phyloP scores from a whole-genome alignment of 2,113 vertebrate genomes.

The Nerophis lumbriciformis region DNA sequence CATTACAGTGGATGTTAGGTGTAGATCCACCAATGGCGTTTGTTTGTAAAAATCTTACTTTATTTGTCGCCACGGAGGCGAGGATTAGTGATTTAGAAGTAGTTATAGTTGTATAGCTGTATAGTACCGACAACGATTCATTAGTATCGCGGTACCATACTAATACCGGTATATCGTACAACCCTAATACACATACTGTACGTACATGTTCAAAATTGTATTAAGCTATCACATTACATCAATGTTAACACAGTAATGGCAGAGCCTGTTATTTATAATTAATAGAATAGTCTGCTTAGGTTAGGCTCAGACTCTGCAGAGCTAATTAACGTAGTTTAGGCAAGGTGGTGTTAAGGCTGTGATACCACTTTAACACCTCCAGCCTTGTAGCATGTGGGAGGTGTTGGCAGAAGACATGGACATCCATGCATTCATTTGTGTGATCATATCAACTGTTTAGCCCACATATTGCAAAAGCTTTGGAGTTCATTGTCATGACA shows the following conservation, averaged over 20 bases:
- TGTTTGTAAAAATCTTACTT: too few relatives aligned
- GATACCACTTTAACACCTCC: constrained; percentile 35
- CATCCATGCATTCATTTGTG: constrained; percentile 23
- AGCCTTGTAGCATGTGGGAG: constrained; percentile 41
- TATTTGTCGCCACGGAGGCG: too few relatives aligned
- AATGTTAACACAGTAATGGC: constrained; percentile 20
- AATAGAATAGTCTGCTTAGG: constrained; percentile 30
- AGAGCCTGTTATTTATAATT: constrained; percentile 48
- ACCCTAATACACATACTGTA: too few relatives aligned
- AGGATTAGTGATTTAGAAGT: too few relatives aligned
- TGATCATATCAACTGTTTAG: constrained; percentile 11
- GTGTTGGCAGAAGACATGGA: constrained; percentile 37
- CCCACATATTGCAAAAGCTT: too few relatives aligned
- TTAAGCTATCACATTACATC: constrained; percentile 33
- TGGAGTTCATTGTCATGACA: too few relatives aligned
- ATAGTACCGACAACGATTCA: too few relatives aligned
- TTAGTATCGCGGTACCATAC: too few relatives aligned
- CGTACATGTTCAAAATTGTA: constrained; percentile 18
- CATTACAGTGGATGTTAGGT: too few relatives aligned
- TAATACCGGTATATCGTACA: too few relatives aligned
- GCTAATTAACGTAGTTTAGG: constrained; percentile 52
- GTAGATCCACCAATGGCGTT: too few relatives aligned
- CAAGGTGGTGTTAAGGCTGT: constrained; percentile 51
- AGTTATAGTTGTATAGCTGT: too few relatives aligned
- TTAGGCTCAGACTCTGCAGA: constrained; percentile 37